Evolutionary conservation across 2,888 invertebrate genomes (phyloP).

Genomic region (Lissocephala sabroskyi): DNA sequence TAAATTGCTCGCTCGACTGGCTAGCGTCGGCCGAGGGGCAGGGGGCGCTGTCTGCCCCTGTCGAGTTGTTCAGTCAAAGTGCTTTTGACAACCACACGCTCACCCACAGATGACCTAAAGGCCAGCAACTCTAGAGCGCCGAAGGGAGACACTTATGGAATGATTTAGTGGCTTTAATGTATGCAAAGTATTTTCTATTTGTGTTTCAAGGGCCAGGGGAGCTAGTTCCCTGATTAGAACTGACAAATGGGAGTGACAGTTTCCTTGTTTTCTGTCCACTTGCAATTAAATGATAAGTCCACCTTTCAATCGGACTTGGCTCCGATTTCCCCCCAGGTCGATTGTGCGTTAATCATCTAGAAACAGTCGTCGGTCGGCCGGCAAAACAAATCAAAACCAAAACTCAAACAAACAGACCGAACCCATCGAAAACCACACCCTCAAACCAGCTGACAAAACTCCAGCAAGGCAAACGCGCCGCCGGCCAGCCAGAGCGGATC

Average conservation of each 20-base stretch:
- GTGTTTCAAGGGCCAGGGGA: too few species aligned
- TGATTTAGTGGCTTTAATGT: constrained; percentile 30
- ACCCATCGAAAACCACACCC: constrained; percentile 13
- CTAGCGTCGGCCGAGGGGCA: not conserved
- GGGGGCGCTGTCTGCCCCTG: not conserved
- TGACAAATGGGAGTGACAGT: too few species aligned
- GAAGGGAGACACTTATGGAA: constrained; percentile 32
- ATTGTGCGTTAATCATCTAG: too few species aligned
- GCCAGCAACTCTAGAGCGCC: constrained; percentile 14
- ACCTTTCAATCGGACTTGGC: too few species aligned
- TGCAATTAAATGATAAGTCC: too few species aligned
- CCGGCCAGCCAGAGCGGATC: too few species aligned
- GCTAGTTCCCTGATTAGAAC: too few species aligned
- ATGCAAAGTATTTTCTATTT: constrained; percentile 10
- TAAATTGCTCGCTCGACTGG: constrained; percentile 20
- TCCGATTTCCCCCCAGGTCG: too few species aligned
- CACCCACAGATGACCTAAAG: constrained; percentile 18
- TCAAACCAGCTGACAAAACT: not conserved
- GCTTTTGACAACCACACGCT: constrained; percentile 34
- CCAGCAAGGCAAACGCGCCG: too few species aligned
- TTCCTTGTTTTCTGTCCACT: too few species aligned
- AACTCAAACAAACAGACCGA: constrained; percentile 1
- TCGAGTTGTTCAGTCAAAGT: constrained; percentile 46
- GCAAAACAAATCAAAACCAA: too few species aligned
- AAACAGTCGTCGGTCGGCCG: too few species aligned